Evolutionary conservation across 1,140 invertebrate species (phyloP).

Genomic region (Hirudo medicinalis): DNA sequence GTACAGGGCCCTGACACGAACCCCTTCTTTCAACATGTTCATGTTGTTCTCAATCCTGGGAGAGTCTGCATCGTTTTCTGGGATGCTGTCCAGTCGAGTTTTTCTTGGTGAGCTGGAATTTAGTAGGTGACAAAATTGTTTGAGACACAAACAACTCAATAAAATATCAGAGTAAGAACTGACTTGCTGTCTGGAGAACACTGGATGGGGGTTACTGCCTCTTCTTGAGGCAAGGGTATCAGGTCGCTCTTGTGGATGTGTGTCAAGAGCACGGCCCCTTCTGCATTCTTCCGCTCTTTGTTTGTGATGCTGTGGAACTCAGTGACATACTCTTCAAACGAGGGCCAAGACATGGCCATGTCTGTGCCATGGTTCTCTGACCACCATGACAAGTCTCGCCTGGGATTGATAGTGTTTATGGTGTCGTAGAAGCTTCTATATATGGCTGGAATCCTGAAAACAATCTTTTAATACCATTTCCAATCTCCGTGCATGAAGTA

Average conservation of each 20-base stretch:
- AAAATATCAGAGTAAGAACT: background rate
- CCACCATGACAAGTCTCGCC: conserved; percentile 96
- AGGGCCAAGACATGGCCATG: conserved; percentile 97
- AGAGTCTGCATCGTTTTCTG: conserved; percentile 13
- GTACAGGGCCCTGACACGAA: conserved; percentile 83
- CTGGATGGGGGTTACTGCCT: too few relatives aligned
- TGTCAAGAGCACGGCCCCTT: conserved; percentile 5
- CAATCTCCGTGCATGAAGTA: conserved; percentile 5
- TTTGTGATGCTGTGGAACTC: conserved; percentile 17
- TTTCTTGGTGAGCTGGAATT: too few relatives aligned
- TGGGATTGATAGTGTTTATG: conserved; percentile 80
- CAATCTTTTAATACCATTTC: background rate
- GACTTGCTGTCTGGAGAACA: too few relatives aligned
- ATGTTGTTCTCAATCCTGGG: background rate
- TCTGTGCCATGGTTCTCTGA: conserved; percentile 93
- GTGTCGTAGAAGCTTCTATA: conserved; percentile 92
- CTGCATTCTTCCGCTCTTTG: conserved; percentile 5
- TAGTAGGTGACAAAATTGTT: too few relatives aligned
- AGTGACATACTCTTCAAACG: conserved; percentile 55
- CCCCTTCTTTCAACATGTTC: conserved; percentile 44
- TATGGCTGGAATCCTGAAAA: conserved; percentile 69
- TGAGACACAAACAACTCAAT: too few relatives aligned
- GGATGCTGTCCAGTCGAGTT: conserved; percentile 2
- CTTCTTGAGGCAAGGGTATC: background rate
- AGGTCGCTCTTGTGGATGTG: conserved; percentile 7